phyloP scores from a whole-genome alignment of 2,888 invertebrate genomes.

The Tethea ocularis region DNA sequence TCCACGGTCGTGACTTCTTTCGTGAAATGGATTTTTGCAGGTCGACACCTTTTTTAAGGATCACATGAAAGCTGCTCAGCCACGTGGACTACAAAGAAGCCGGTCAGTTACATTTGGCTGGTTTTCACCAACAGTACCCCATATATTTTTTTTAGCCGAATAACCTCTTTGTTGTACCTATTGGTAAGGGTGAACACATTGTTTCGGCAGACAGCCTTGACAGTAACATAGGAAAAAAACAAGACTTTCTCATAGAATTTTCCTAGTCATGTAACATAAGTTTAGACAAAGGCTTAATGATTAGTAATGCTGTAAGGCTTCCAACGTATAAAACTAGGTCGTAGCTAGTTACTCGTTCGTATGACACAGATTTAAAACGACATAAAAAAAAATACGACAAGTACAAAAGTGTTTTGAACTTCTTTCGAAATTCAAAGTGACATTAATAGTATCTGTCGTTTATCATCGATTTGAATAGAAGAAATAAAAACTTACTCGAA shows the following conservation, averaged over 20 bases:
- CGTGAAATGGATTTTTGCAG: too few species aligned
- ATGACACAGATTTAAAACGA: neutral
- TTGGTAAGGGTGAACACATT: neutral
- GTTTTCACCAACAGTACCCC: too few species aligned
- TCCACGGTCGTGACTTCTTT: too few species aligned
- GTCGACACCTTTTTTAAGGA: neutral
- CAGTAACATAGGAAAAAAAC: neutral
- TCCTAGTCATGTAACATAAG: neutral
- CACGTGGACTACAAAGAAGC: neutral
- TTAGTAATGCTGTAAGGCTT: constrained; percentile 4
- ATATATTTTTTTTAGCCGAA: neutral
- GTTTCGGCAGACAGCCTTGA: neutral
- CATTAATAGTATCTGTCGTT: neutral
- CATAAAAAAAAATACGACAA: neutral
- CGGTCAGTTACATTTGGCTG: neutral
- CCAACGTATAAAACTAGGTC: constrained; percentile 4
- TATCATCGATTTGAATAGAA: too few species aligned
- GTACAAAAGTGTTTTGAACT: neutral
- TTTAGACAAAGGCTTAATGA: neutral
- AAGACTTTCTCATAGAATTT: neutral
- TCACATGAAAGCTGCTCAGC: neutral
- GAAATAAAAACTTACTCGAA: too few species aligned
- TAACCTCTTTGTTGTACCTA: neutral
- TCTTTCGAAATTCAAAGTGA: neutral
- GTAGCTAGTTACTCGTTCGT: neutral